These are phyloP conservation scores for Hormaphis cornu DNA, from an alignment of 1,140 invertebrate genomes.

Conservation along the genomic window DNA sequence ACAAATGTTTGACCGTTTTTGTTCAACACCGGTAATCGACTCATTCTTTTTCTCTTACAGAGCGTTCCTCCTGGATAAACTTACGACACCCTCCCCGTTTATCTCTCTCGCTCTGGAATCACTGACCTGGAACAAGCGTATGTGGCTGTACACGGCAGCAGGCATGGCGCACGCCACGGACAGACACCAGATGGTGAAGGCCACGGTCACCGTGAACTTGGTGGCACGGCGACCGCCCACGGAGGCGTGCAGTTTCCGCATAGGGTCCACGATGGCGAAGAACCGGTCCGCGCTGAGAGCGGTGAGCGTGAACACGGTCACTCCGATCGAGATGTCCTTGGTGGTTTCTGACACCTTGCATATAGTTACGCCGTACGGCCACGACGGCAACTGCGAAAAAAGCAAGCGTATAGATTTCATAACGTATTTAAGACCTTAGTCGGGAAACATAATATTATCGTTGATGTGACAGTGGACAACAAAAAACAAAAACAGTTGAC, in stretches of 20 bases:
- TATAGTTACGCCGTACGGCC: constrained; percentile 66
- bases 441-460: too few species aligned
- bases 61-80: too few species aligned
- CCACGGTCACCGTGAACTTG: constrained; percentile 56
- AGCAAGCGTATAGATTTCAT: background rate
- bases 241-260: constrained; percentile 44
- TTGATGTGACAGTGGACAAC: too few species aligned
- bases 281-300: constrained; percentile 74
- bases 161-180: constrained; percentile 67
- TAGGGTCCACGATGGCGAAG: constrained; percentile 73
- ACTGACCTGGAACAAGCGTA: constrained; percentile 40
- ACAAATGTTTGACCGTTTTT: too few species aligned
- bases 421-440: too few species aligned
- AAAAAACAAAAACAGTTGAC: too few species aligned
- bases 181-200: constrained; percentile 68
- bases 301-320: constrained; percentile 77
- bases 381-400: constrained; percentile 46
- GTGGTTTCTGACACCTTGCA: constrained; percentile 71
- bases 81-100: too few species aligned
- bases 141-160: constrained; percentile 61
- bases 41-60: too few species aligned
- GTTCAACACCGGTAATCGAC: too few species aligned
- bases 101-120: too few species aligned
- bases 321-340: constrained; percentile 73
- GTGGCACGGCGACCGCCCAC: constrained; percentile 56